Conservation (phyloP, 2,888 invertebrate genomes). For the Heliconius charithonia region DNA sequence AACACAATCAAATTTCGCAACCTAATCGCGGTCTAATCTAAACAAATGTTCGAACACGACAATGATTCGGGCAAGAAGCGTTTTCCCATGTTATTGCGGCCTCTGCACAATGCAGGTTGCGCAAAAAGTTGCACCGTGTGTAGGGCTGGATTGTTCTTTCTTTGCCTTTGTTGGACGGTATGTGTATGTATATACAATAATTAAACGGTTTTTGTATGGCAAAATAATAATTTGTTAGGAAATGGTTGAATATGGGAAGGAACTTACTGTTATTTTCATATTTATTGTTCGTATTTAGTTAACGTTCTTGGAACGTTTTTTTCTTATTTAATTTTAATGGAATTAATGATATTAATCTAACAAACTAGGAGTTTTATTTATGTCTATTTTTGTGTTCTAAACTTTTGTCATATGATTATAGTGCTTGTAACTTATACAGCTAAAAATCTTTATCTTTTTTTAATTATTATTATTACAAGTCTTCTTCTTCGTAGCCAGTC, state of each 20-base stretch:
- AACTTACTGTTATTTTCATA: background rate
- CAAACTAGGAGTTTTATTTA: too few relatives aligned
- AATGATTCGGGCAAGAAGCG: constrained; percentile 73
- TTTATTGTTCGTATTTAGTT: background rate
- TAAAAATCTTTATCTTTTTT: too few relatives aligned
- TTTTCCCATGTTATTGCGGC: constrained; percentile 73
- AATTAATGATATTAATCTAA: too few relatives aligned
- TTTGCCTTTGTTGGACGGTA: constrained; percentile 41
- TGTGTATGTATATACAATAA: constrained; percentile 21
- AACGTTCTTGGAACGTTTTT: background rate
- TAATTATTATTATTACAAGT: too few relatives aligned
- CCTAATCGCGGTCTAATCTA: constrained; percentile 64
- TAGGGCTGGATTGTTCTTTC: constrained; percentile 40
- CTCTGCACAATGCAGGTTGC: constrained; percentile 55
- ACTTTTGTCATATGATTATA: background rate
- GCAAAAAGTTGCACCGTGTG: constrained; percentile 63
- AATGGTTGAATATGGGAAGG: constrained; percentile 17
- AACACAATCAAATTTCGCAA: constrained; percentile 59
- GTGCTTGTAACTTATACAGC: background rate
- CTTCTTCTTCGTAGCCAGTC: too few relatives aligned
- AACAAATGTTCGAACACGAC: constrained; percentile 60
- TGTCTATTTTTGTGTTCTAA: background rate
- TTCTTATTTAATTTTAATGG: background rate
- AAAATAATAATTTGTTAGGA: constrained; percentile 34
- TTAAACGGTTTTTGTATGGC: constrained; percentile 27